Percentiles rank a stretch among this genome's conserved stretches.
phyloP scores from a whole-genome alignment of 2,113 vertebrate species.

The Gila orcuttii region DNA sequence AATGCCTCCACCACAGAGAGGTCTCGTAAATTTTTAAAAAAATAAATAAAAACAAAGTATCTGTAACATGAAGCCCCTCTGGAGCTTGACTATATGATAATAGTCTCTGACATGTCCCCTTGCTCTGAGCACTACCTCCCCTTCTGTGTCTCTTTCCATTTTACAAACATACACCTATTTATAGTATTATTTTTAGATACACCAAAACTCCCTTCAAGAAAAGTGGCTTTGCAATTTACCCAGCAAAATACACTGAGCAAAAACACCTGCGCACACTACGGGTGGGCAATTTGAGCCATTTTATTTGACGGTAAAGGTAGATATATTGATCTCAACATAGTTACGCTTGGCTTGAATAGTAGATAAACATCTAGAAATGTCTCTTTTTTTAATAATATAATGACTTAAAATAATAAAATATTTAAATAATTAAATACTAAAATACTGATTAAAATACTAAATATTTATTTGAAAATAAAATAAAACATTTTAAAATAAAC shows the following conservation, averaged over 20 bases:
- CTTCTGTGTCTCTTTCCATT: slow-evolving; percentile 15
- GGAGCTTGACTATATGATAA: background rate
- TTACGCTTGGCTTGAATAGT: background rate
- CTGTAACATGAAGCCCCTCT: background rate
- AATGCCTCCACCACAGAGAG: background rate
- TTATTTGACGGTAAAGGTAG: background rate
- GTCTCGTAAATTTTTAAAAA: background rate
- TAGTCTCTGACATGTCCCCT: background rate
- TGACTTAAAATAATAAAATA: too few species aligned
- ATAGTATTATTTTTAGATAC: slow-evolving; percentile 19
- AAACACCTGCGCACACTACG: background rate
- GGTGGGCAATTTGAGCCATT: background rate
- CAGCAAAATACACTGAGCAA: background rate
- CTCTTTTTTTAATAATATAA: too few species aligned
- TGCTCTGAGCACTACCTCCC: slow-evolving; percentile 14
- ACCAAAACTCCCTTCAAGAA: background rate
- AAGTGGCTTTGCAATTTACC: background rate
- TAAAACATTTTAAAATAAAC: too few species aligned
- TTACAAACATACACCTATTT: background rate
- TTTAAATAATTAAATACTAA: background rate
- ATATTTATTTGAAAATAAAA: too few species aligned
- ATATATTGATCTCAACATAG: background rate
- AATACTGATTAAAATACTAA: background rate
- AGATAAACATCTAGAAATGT: too few species aligned
- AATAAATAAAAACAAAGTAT: background rate